Percentiles rank a stretch among this genome's conserved stretches.
phyloP scores from a whole-genome alignment of 2,797 vertebrate genomes.

The Poecilia gillii region DNA sequence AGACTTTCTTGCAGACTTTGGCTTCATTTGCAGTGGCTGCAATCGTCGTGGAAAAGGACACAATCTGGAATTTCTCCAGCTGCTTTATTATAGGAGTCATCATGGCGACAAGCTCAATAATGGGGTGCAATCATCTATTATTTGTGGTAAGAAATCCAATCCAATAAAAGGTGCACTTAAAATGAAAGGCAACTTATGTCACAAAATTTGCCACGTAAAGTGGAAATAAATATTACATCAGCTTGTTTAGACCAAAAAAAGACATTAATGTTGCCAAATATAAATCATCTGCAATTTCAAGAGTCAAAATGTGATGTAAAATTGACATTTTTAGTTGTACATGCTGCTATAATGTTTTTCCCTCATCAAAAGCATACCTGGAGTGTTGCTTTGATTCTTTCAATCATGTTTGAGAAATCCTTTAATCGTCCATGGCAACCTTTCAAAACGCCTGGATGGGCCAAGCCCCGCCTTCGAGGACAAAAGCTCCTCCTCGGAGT shows the following conservation, averaged over 20 bases:
- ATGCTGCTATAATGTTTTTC: no score
- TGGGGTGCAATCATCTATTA: constrained; percentile 10
- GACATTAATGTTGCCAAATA: neutral
- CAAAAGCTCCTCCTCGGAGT: no score
- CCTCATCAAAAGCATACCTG: no score
- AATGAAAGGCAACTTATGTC: neutral
- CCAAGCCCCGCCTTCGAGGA: no score
- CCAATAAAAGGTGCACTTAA: constrained; percentile 14
- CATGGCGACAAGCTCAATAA: constrained; percentile 44
- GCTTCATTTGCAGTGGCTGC: constrained; percentile 27
- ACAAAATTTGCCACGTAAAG: neutral
- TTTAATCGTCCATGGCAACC: no score
- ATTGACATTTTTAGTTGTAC: no score
- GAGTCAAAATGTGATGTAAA: no score
- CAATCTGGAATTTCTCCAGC: constrained; percentile 31
- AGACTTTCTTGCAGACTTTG: constrained; percentile 10
- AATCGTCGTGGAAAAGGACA: neutral
- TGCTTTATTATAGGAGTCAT: neutral
- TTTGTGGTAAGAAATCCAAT: constrained; percentile 27
- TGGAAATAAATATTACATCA: neutral
- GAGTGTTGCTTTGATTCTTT: no score
- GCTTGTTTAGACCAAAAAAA: neutral
- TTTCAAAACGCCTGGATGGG: no score
- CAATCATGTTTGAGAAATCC: no score
- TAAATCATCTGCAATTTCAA: neutral